Percentiles rank a stretch among this genome's conserved stretches.
phyloP scores from a whole-genome alignment of 2,797 vertebrate genomes.

The Protosalanx chinensis region DNA sequence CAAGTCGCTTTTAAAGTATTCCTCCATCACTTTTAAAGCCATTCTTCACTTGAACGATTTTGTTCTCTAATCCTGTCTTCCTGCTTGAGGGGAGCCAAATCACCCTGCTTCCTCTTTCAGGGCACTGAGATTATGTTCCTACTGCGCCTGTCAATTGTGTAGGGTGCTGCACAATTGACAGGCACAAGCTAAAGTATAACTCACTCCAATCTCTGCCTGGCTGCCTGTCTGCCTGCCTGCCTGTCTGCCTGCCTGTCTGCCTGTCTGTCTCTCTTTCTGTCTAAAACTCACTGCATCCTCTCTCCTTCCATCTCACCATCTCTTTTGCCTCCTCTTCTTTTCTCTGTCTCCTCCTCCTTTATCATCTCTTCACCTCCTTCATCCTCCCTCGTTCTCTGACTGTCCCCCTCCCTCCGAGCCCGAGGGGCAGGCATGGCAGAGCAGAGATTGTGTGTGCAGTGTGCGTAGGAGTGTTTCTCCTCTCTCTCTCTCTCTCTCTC shows the following conservation, averaged over 20 bases:
- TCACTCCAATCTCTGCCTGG: too few relatives aligned
- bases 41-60: slow-evolving; percentile 12
- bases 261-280: slow-evolving; percentile 10
- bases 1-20: slow-evolving; percentile 9
- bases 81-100: slow-evolving; percentile 17
- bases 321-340: background rate
- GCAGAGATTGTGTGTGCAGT: slow-evolving; percentile 29
- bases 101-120: slow-evolving; percentile 16
- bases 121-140: slow-evolving; percentile 11
- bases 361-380: too few relatives aligned
- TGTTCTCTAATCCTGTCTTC: slow-evolving; percentile 17
- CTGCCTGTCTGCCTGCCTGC: too few relatives aligned
- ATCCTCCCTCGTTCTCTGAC: background rate
- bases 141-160: background rate
- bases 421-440: slow-evolving; percentile 42
- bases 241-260: too few relatives aligned
- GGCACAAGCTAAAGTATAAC: background rate
- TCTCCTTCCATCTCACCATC: slow-evolving; percentile 23
- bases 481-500: slow-evolving; percentile 10
- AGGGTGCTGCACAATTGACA: background rate
- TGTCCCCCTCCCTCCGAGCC: slow-evolving; percentile 28
- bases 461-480: slow-evolving; percentile 53
- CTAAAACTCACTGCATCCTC: slow-evolving; percentile 19
- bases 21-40: slow-evolving; percentile 18
- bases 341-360: background rate